phyloP scores from a whole-genome alignment of 2,797 vertebrate species.

The Acanthurus leucopareius region DNA sequence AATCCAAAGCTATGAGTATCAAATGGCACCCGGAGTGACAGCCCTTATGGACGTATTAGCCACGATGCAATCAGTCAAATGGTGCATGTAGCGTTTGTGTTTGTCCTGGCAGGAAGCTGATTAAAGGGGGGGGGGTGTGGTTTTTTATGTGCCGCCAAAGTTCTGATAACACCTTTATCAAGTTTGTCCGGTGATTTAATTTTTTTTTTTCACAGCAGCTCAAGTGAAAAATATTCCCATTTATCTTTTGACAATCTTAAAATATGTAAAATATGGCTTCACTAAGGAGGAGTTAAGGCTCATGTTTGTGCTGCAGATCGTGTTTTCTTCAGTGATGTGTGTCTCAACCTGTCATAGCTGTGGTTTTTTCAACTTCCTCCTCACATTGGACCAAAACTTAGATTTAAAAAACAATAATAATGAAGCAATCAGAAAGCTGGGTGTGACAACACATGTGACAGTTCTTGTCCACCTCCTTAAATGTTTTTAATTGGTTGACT shows the following conservation, averaged over 20 bases:
- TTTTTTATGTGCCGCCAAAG: neutral
- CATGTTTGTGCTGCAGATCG: neutral
- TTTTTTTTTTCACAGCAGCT: too few species aligned
- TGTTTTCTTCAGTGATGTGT: neutral
- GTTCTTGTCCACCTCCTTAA: neutral
- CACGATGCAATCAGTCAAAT: conserved; percentile 53
- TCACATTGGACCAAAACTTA: neutral
- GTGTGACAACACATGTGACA: neutral
- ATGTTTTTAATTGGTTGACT: neutral
- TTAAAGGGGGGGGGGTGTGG: neutral
- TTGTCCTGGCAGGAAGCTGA: conserved; percentile 26
- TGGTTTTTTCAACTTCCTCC: neutral
- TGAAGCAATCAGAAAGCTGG: neutral
- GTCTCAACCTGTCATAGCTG: neutral
- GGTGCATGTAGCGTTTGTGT: conserved; percentile 31
- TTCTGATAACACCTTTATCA: too few species aligned
- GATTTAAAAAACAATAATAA: neutral
- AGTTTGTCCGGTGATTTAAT: too few species aligned
- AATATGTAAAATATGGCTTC: too few species aligned
- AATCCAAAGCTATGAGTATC: conserved; percentile 60
- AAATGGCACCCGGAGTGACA: conserved; percentile 52
- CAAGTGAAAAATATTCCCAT: neutral
- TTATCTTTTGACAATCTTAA: neutral
- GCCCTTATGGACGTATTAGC: conserved; percentile 58
- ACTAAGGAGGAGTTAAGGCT: neutral